Evolutionary conservation across 2,113 vertebrate species (phyloP), one percentile per base, ranked within the genome.

Genomic region (Sinocyclocheilus anophthalmus): DNA sequence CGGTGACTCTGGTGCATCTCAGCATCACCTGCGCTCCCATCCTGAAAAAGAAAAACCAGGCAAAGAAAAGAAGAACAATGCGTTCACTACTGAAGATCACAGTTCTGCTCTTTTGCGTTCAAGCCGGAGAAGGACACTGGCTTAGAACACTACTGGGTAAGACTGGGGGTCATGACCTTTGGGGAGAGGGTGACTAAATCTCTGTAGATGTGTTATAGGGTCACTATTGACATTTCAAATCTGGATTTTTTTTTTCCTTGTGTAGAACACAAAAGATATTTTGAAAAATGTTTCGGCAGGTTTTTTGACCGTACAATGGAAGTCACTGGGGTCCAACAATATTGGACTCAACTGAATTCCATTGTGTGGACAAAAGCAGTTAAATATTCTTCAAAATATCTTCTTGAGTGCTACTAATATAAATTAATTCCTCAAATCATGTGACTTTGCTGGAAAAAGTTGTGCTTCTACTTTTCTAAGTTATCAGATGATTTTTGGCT

Each of bases 101-200:
- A 0, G 30, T 94, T 87, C 65, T 95, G 85, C 89, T 95, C 70
- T 81, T 92, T 65, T 94, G 92, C 33, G 30, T 93, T 50, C 92
- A 89, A 59, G 87, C 83, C 1, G 92, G 91, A 88, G 90, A 93
- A 45, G 91, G 92, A 84, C 88, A 13, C 85, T 89, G 89, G 90
- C 88, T 93, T n/a, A 81, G 80, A 30, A 79, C 91, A 0, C 78
- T 92, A 78, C 89, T 91, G 0, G 93, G 94, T 95, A 90, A 95
- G 94, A 85, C 12, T 57, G 45, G 78, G 76, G 69, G 69, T 87
- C 63, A 59, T 39, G 55, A 77, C 61, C 42, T 81, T 81, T 53
- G 18, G 16, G n/a, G 48, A 59, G 2, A 59, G 30, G 26, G 69
- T 0, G 3, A 9, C 45, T 8, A 5, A 33, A 14, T 53, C 0